Base-by-base conservation (phyloP, 2,888 invertebrate species). In the Gisinianus flammeolus region DNA sequence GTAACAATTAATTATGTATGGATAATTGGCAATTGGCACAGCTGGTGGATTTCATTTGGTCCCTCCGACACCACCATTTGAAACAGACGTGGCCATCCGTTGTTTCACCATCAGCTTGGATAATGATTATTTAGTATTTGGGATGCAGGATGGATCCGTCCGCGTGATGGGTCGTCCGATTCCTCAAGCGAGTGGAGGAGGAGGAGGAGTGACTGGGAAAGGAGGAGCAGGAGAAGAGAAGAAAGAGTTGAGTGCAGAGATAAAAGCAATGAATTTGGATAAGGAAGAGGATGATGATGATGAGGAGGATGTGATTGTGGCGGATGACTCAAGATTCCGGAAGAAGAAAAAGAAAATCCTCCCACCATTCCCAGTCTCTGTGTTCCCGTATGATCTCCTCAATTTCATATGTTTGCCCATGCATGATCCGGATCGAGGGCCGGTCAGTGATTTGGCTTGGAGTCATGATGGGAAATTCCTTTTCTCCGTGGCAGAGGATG, bases 401-500 rank as follows among this genome's bases (percentile, higher is more conserved):
- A 91, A 94, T 85, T 92, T 91, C 85, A 92, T 92, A 88, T 88
- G 89, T 56, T 87, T 93, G 52, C 89, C 92, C 0, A 93, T 94
- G 92, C 94, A 95, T 85, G 93, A 94, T 86, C 90, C 90, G 66
- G 89, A 90, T 77, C 91, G 91, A 33, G 94, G 94, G 8, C 88
- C 88, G 19, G 89, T 94, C 35, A 90, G 91, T 0, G 88, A 89
- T 78, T 88, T 94, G 76, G 89, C 90, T 78, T 89, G 92, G 80
- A 92, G 91, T 85, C 88, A 87, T 75, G 91, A 93, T 86, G 85
- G 86, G 0, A 85, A 86, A 31, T 86, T 86, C 80, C 81, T 93
- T 8, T 90, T 91, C 77, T 89, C 91, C 0, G 90, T 92, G 84
- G 94, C 94, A 0, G 85, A 89, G 24, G 94, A 94, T 86, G 93